A percentile compares a stretch with the other conserved stretches of the same genome.
Conservation (phyloP, 2,888 invertebrate species). For the Leucozona laternaria region DNA sequence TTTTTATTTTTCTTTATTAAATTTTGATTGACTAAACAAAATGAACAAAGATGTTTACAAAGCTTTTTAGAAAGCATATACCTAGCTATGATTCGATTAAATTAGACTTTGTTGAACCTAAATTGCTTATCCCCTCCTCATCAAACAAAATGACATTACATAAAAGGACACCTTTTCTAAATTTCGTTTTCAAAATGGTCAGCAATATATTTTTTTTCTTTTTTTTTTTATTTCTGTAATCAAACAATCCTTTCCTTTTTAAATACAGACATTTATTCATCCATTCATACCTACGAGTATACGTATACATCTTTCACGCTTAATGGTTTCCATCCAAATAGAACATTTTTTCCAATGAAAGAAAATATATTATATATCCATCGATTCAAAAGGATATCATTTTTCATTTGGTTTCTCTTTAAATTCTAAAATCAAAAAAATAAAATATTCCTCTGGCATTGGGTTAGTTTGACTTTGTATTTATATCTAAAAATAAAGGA, state of each 20-base stretch:
- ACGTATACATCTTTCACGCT: background rate
- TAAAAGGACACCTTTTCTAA: background rate
- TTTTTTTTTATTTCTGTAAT: too few species aligned
- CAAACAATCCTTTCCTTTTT: background rate
- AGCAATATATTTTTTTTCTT: background rate
- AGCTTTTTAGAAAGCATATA: background rate
- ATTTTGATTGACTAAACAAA: too few species aligned
- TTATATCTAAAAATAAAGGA: background rate
- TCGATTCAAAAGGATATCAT: background rate
- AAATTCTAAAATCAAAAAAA: background rate
- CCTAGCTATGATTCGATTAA: background rate
- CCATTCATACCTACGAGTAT: background rate
- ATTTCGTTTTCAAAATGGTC: background rate
- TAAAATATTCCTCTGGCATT: background rate
- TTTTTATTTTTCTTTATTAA: too few species aligned
- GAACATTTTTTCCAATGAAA: slow-evolving; percentile 4
- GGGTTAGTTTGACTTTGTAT: background rate
- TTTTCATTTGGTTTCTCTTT: background rate
- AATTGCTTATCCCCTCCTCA: background rate
- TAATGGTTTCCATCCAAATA: background rate
- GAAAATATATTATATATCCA: background rate
- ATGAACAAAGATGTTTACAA: background rate
- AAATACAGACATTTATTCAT: background rate
- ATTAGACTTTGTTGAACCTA: background rate
- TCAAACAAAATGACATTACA: background rate